Evolutionary conservation across 2,797 vertebrate species (phyloP), one percentile per base, ranked within the genome.

Genomic region (Rhinatrema bivittatum): DNA sequence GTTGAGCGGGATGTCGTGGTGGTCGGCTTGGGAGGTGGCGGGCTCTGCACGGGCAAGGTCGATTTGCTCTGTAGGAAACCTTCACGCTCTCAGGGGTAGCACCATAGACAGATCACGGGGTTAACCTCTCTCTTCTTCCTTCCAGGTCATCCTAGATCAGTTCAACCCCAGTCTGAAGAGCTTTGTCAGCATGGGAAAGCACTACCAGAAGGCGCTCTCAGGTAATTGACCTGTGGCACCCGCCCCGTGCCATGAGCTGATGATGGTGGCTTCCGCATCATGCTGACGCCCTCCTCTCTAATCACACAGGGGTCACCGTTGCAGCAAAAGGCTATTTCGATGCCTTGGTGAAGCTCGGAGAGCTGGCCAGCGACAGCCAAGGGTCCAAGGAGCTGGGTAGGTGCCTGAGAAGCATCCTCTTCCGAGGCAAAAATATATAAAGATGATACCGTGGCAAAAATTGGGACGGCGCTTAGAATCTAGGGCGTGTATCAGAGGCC

Each of bases 121-220:
- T 10, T 9, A 12, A 10, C 12, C 6, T 3, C 16, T 28, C 21
- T 43, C 17, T 14, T 19, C 21, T 46, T 15, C 42, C 11, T 20
- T 16, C 27, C 53, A 88, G 87, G 84, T 83, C n/a, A 86, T 89
- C 50, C 61, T 89, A 71, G 87, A 91, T 53, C 87, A 90, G 55
- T 89, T 90, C 56, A 90, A 89, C 56, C 87, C 88, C 67, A 88
- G 86, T 69, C 65, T 90, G 59, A 89, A 87, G 74, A 90, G 88
- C 65, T 89, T 91, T 79, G 87, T 89, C 47, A 66, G 53, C 2
- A 53, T 57, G 53, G 53, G 45, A 16, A 57, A 53, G 36, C 54
- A 46, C 39, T 61, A 61, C 42, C 53, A 61, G 22, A 61, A 61
- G 46, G 53, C 58, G 23, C 58, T 61, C 24, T 56, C 58, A 50